Percentiles rank a stretch among this genome's conserved stretches.
Conservation (phyloP, 2,113 vertebrate genomes). For the Seriola dumerili region DNA sequence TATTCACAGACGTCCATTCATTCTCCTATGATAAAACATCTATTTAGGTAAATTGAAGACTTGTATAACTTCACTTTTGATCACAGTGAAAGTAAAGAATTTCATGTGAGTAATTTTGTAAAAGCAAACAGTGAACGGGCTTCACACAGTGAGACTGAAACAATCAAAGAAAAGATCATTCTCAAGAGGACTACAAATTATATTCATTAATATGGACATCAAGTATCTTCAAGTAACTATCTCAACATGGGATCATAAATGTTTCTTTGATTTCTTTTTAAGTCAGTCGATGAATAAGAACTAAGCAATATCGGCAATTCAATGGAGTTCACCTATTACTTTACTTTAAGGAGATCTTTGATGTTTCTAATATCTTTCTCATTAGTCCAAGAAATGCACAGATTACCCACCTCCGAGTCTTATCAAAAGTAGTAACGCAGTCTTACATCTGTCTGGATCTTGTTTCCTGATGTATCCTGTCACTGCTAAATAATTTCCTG, state of each 20-base stretch:
- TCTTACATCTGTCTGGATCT: background rate
- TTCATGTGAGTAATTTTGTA: background rate
- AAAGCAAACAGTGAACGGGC: background rate
- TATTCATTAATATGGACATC: background rate
- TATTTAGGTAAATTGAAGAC: background rate
- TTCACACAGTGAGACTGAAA: background rate
- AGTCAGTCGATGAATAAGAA: background rate
- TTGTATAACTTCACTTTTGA: background rate
- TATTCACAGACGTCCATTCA: background rate
- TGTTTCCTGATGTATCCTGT: background rate
- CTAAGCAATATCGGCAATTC: background rate
- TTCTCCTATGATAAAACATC: background rate
- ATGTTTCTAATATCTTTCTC: conserved; percentile 11
- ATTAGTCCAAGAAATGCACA: background rate
- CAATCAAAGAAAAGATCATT: conserved; percentile 2
- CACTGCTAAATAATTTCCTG: background rate
- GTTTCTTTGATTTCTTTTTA: background rate
- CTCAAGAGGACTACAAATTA: background rate
- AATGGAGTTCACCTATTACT: background rate
- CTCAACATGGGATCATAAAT: background rate
- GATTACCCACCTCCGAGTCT: background rate
- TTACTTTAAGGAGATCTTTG: background rate
- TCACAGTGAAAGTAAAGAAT: background rate
- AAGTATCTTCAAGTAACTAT: background rate
- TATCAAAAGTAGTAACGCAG: background rate